A percentile compares a stretch with the other conserved stretches of the same genome.
phyloP scores from a whole-genome alignment of 2,113 vertebrate genomes.

The Ptychochromis oligacanthus region DNA sequence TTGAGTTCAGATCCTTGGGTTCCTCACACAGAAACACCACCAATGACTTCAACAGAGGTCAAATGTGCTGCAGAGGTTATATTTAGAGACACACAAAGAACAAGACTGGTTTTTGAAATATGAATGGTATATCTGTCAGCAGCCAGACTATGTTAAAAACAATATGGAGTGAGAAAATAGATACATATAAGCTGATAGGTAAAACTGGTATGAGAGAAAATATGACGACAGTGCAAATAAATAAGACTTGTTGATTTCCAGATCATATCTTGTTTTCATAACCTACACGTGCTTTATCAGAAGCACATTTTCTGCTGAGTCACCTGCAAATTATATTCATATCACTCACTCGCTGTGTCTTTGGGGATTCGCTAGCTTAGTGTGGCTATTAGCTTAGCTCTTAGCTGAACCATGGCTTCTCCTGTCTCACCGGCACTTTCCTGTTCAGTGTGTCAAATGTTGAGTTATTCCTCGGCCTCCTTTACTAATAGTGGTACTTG shows the following conservation, averaged over 20 bases:
- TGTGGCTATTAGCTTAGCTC: no score
- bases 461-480: no score
- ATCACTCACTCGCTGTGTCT: no score
- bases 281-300: no score
- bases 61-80: background rate
- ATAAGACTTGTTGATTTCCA: background rate
- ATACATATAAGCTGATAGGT: background rate
- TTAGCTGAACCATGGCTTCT: no score
- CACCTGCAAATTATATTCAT: no score
- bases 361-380: no score
- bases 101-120: background rate
- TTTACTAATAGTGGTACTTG: no score
- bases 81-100: background rate
- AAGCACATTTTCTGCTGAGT: no score
- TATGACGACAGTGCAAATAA: background rate
- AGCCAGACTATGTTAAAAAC: background rate
- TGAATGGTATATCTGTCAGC: background rate
- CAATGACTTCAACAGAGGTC: background rate
- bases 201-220: background rate
- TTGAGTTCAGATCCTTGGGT: slow-evolving; percentile 1
- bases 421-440: no score
- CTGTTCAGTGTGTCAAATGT: no score
- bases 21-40: slow-evolving; percentile 1
- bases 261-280: background rate
- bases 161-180: background rate